Evolutionary conservation across 2,888 invertebrate species (phyloP).

Genomic region (Chrysotoxum bicinctum): DNA sequence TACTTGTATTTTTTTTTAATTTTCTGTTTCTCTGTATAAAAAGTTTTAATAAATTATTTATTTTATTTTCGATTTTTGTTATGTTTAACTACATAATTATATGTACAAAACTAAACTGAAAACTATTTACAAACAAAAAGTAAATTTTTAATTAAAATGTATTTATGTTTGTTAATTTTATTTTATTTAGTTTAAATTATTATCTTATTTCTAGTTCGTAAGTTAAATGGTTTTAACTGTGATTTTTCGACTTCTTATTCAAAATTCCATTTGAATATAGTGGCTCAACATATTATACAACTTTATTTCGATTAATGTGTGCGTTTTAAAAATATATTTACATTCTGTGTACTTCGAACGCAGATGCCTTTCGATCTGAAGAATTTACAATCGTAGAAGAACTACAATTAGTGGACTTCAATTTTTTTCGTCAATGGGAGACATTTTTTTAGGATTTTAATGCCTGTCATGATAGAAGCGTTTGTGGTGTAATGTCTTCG

Average conservation of each 20-base stretch:
- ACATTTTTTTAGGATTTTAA: too few species aligned
- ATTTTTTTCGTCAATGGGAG: too few species aligned
- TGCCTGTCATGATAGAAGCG: too few species aligned
- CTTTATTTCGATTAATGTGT: constrained; percentile 2
- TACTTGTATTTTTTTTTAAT: constrained; percentile 36
- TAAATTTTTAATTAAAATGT: background rate
- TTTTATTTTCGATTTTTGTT: background rate
- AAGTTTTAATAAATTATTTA: constrained; percentile 44
- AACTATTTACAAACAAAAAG: constrained; percentile 45
- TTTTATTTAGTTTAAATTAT: background rate
- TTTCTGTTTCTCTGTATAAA: constrained; percentile 27
- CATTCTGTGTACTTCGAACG: too few species aligned
- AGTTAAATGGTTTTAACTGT: background rate
- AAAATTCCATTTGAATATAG: background rate
- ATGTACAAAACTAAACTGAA: constrained; percentile 42
- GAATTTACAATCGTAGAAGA: too few species aligned
- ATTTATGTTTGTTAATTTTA: constrained; percentile 8
- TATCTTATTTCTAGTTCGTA: background rate
- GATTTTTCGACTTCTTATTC: constrained; percentile 3
- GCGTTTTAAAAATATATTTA: constrained; percentile 1
- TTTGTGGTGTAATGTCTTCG: background rate
- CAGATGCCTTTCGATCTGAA: background rate
- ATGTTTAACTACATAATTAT: constrained; percentile 15
- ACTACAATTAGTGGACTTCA: too few species aligned
- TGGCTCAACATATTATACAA: background rate